Evolutionary conservation across 2,888 invertebrate species (phyloP), one percentile per base, ranked within the genome.

Genomic region (Nomada flava): DNA sequence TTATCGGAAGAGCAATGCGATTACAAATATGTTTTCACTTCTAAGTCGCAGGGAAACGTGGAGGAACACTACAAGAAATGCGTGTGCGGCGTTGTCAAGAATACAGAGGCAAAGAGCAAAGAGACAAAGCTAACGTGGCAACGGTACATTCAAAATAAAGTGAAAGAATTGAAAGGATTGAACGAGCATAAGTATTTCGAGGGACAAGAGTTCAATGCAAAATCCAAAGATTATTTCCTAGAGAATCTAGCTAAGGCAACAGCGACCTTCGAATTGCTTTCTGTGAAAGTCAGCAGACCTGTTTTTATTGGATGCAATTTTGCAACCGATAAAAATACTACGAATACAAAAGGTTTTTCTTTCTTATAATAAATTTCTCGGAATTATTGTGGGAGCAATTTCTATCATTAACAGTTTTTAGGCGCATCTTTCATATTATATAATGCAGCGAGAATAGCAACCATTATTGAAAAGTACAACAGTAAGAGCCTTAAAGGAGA

Each of bases 391-490:
- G n/a, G 10, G 36, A 59, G 59, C 13, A 55, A 62, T 63, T 60
- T 26, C 42, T 70, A 76, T 55, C 4, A 53, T 29, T 64, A 2
- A 62, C 23, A 71, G 60, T 69, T 76, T 86, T 72, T 76, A 97
- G 97, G 96, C 70, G 96, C 96, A 52, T 94, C 96, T 42, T 97
- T 97, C 92, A 95, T 97, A 76, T 94, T 97, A 44, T 97, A 98
- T 92, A 98, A 98, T 91, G 96, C 96, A 91, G 97, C 97, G 0
- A 95, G 97, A 84, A 91, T 97, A 69, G 95, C 96, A 88, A 95
- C 96, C 0, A 95, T 97, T 70, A 94, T 96, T 76, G 95, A 95
- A 86, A 95, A 95, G 81, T 97, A 96, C 91, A 94, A 95, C 82
- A 94, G 95, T 11, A 95, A 95, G 91, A 95, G 96, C 5, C 77